Conservation (phyloP, 2,113 vertebrate genomes). For the Anolis carolinensis region DNA sequence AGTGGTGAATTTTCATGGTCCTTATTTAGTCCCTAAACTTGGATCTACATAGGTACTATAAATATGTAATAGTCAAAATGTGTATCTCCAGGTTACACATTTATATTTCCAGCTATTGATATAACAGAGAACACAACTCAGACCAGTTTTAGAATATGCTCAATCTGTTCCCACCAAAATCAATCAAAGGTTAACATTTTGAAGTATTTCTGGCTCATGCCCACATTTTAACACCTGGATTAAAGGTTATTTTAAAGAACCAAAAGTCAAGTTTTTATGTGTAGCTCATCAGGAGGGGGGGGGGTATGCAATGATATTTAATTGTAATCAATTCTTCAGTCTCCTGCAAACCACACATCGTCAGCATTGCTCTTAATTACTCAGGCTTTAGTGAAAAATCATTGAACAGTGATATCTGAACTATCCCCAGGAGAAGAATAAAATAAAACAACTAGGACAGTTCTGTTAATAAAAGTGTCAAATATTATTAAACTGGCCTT, state of each 20-base stretch:
- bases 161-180: not conserved
- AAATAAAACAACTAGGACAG: constrained; percentile 49
- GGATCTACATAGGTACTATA: too few relatives aligned
- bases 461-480: constrained; percentile 57
- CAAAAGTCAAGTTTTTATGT: not conserved
- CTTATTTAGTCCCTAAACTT: too few relatives aligned
- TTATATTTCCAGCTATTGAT: too few relatives aligned
- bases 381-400: constrained; percentile 25
- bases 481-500: constrained; percentile 50
- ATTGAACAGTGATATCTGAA: constrained; percentile 18
- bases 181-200: not conserved
- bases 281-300: not conserved
- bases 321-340: constrained; percentile 27
- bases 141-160: not conserved
- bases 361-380: constrained; percentile 31
- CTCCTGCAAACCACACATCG: not conserved
- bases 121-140: not conserved
- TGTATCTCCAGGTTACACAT: too few relatives aligned
- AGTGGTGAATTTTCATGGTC: too few relatives aligned
- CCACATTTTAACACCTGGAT: not conserved
- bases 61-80: too few relatives aligned
- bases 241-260: not conserved
- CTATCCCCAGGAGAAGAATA: constrained; percentile 40
- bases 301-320: not conserved
- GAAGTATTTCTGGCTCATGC: not conserved